phyloP scores from a whole-genome alignment of 2,888 invertebrate species.

The Ennomos erosarius region DNA sequence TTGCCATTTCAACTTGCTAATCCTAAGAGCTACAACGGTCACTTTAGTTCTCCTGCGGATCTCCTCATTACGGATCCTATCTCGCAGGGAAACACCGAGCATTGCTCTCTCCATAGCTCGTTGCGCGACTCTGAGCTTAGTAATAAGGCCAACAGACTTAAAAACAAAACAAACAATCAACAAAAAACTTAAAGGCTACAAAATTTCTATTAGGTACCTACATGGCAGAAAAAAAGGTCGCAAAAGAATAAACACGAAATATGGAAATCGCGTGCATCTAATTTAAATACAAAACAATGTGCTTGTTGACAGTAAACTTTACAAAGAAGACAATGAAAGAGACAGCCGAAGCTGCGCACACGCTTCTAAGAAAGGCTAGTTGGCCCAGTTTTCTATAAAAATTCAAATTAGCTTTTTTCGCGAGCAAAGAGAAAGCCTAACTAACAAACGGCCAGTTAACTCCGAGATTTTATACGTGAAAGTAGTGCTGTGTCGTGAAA shows the following conservation, averaged over 20 bases:
- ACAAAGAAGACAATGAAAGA: conserved; percentile 15
- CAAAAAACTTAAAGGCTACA: too few relatives aligned
- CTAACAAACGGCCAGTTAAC: conserved; percentile 58
- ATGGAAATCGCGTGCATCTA: conserved; percentile 28
- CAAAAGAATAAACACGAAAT: conserved; percentile 25
- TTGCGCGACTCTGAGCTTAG: too few relatives aligned
- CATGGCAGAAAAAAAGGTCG: conserved; percentile 29
- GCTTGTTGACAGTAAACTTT: conserved; percentile 33
- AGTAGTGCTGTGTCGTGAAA: conserved; percentile 65
- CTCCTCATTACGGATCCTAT: too few relatives aligned
- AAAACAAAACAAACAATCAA: too few relatives aligned
- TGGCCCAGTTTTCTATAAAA: conserved; percentile 78
- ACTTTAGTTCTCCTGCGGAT: too few relatives aligned
- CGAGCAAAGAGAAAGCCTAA: conserved; percentile 77
- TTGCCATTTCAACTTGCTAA: too few relatives aligned
- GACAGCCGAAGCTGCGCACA: conserved; percentile 47
- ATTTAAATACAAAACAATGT: conserved; percentile 41
- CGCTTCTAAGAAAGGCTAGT: conserved; percentile 66
- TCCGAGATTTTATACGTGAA: conserved; percentile 66
- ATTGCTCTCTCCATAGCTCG: too few relatives aligned
- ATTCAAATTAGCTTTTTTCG: conserved; percentile 83
- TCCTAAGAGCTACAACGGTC: too few relatives aligned
- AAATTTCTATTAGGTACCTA: too few relatives aligned
- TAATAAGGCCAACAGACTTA: too few relatives aligned
- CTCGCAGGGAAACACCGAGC: too few relatives aligned